Base-by-base conservation (phyloP, 2,888 invertebrate genomes). In the Euproctis similis region DNA sequence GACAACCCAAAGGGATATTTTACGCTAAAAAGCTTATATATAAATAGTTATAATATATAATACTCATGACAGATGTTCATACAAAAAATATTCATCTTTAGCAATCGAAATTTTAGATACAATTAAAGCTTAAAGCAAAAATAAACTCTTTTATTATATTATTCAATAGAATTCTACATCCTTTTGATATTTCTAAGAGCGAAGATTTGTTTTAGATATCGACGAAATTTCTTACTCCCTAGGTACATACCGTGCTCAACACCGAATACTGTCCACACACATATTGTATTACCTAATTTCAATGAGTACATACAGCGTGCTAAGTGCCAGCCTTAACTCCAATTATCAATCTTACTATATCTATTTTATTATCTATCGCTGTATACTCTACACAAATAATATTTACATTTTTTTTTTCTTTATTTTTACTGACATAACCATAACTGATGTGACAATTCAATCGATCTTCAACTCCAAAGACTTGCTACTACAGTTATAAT, bases 121-220 rank as follows among this genome's bases (percentile, higher is more conserved):
- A n/a, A 67, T 72, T 80, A 75, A 77, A 78, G 82, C 81, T 71
- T 75, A 80, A n/a, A 81, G 82, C 82, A 82, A 81, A 81, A 81
- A 81, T 81, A 81, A 81, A 71, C 66, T 81, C 76, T 80, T 72
- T 66, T 21, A 52, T 61, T 72, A 67, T 67, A 62, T n/a, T n/a
- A n/a, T n/a, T n/a, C 47, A 56, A 60, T 67, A 67, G 59, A 60
- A 62, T 63, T 53, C 56, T 71, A 67, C 59, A 53, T 51, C 51
- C 53, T 44, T 54, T 44, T 46, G 49, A 56, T 43, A 48, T 55
- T 34, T 43, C 57, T 56, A 66, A 59, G 47, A 61, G 51, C 48
- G 45, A 55, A 59, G 59, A 9, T 30, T 32, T 14, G 46, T 52
- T 58, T 51, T 45, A 31, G 46, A 54, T 50, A 57, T 48, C 42